phyloP scores from a whole-genome alignment of 2,797 vertebrate species.

The Coendou prehensilis region DNA sequence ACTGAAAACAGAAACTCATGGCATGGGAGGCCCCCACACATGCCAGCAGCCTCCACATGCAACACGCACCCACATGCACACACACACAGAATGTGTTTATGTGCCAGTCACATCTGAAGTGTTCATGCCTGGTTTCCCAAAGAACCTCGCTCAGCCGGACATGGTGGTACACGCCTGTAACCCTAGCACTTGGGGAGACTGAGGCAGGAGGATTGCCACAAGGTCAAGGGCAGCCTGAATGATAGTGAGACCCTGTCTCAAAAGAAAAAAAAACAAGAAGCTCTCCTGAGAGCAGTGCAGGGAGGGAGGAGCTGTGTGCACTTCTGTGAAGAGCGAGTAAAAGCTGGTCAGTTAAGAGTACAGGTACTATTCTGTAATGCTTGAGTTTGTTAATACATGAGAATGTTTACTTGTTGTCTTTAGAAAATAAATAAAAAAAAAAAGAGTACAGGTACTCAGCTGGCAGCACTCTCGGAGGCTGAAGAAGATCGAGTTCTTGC shows the following conservation, averaged over 20 bases:
- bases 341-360: too few species aligned
- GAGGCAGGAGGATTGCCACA: neutral
- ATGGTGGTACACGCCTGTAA: neutral
- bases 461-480: neutral
- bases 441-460: neutral
- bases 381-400: too few species aligned
- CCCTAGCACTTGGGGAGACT: neutral
- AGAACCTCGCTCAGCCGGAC: neutral
- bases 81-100: neutral
- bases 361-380: too few species aligned
- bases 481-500: neutral
- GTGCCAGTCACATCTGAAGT: neutral
- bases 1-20: accelerated
- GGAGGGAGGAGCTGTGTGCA: neutral
- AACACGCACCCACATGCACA: neutral
- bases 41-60: neutral
- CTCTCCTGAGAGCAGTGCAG: neutral
- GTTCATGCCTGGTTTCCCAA: neutral
- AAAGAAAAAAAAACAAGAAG: neutral
- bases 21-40: neutral
- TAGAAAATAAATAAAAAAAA: too few species aligned
- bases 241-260: neutral
- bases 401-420: too few species aligned
- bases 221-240: neutral
- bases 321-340: neutral